A percentile compares a stretch with the other conserved stretches of the same genome.
These are phyloP conservation scores for Papilio gigon DNA, from an alignment of 2,888 invertebrate genomes.

Conservation along the genomic window DNA sequence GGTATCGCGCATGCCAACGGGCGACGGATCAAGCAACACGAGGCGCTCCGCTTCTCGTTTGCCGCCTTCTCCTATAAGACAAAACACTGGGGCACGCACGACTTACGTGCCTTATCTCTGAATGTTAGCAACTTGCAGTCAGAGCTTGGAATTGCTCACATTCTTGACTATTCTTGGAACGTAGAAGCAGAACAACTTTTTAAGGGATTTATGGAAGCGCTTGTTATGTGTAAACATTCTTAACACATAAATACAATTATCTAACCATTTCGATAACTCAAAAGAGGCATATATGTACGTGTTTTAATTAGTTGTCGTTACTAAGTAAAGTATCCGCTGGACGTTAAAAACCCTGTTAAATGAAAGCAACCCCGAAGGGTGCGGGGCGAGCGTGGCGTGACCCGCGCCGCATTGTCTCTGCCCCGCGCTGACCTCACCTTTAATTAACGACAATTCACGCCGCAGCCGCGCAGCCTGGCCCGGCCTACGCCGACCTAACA, in stretches of 20 bases:
- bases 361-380: constrained; percentile 9
- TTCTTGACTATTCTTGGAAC: background rate
- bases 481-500: constrained; percentile 3
- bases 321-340: constrained; percentile 1
- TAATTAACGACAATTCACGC: constrained; percentile 33
- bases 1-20: no score
- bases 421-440: constrained; percentile 21
- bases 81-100: no score
- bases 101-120: constrained; percentile 22
- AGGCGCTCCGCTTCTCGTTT: no score
- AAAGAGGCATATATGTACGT: background rate
- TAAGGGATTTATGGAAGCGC: no score
- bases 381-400: constrained; percentile 9
- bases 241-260: no score
- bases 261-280: no score
- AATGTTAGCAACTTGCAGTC: background rate
- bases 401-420: constrained; percentile 20
- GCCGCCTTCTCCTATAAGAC: no score
- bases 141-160: background rate
- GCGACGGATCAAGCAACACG: no score
- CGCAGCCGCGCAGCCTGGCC: constrained; percentile 3
- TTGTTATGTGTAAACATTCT: no score
- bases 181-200: background rate
- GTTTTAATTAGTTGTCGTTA: background rate
- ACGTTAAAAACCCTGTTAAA: constrained; percentile 26